Conservation (phyloP, 2,797 vertebrate species). For the Platyrinchus mystaceus region DNA sequence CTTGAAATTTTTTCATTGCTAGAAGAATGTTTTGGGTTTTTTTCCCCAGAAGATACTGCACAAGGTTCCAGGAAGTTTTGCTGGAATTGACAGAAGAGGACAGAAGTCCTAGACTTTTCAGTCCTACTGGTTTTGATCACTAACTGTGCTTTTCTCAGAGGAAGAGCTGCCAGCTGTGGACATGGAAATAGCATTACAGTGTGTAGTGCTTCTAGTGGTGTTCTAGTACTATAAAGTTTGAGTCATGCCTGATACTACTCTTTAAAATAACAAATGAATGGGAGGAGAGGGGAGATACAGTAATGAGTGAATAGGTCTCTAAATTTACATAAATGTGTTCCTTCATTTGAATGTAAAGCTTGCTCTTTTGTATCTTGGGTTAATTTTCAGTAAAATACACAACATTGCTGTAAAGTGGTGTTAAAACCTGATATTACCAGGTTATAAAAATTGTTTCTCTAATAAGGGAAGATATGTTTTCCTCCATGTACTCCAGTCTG, state of each 20-base stretch:
- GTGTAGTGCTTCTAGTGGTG: neutral
- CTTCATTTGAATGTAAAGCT: neutral
- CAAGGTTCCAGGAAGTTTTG: neutral
- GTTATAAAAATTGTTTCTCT: neutral
- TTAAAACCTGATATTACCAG: neutral
- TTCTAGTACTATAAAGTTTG: neutral
- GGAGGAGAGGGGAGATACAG: neutral
- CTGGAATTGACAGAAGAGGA: neutral
- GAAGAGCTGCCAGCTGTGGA: neutral
- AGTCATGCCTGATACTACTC: neutral
- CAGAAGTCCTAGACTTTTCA: neutral
- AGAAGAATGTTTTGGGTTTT: neutral
- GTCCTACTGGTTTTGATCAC: neutral
- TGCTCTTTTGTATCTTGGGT: neutral
- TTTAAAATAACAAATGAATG: neutral
- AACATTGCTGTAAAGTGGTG: neutral
- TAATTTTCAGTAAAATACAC: neutral
- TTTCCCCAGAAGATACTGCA: neutral
- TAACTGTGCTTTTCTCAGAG: neutral
- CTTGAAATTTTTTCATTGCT: neutral
- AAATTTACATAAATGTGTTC: neutral
- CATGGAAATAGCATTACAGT: neutral
- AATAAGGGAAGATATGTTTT: neutral
- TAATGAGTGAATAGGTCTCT: neutral
- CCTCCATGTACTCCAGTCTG: neutral